phyloP scores from a whole-genome alignment of 2,113 vertebrate species.

The Neodon shergylaensis region DNA sequence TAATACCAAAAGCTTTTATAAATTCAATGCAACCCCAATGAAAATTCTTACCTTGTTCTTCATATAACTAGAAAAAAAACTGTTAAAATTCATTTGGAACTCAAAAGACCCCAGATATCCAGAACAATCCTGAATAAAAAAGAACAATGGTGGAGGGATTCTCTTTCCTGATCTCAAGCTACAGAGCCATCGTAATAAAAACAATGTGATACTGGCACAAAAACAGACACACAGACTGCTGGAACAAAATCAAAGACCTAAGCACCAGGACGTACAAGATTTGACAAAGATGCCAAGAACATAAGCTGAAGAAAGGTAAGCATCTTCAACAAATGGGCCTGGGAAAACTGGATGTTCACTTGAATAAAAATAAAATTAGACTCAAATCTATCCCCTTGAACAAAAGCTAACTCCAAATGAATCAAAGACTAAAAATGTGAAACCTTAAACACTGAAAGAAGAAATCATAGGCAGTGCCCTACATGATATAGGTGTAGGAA shows the following conservation, averaged over 20 bases:
- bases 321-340: neutral
- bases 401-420: neutral
- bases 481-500: neutral
- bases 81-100: neutral
- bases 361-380: neutral
- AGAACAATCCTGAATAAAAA: neutral
- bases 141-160: neutral
- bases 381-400: neutral
- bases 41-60: neutral
- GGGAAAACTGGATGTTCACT: neutral
- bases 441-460: neutral
- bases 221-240: neutral
- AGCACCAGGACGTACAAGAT: neutral
- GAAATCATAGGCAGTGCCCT: neutral
- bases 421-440: neutral
- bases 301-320: neutral
- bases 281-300: neutral
- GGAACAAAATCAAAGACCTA: neutral
- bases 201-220: neutral
- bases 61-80: neutral
- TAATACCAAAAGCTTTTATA: neutral
- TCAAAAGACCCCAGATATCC: neutral
- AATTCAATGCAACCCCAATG: neutral
- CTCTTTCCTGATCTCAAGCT: neutral
- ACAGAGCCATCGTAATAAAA: neutral